Evolutionary conservation across 1,140 invertebrate species (phyloP).

Genomic region (Mercenaria mercenaria): DNA sequence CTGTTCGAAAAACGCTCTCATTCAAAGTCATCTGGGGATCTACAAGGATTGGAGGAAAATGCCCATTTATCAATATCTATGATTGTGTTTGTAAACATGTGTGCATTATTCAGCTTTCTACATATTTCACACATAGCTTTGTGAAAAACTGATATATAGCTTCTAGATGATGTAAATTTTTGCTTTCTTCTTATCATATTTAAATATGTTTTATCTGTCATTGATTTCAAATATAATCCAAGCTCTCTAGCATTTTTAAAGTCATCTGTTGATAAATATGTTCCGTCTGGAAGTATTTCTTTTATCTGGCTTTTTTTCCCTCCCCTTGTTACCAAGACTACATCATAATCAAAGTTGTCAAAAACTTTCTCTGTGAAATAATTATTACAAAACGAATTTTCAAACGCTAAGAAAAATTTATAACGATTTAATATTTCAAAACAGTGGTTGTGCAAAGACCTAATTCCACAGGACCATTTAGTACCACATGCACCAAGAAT

Average conservation of each 20-base stretch:
- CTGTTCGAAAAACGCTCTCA: too few relatives aligned
- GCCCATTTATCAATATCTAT: too few relatives aligned
- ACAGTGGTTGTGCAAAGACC: background rate
- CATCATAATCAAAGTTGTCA: too few relatives aligned
- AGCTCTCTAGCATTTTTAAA: too few relatives aligned
- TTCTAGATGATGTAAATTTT: background rate
- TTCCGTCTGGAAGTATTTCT: background rate
- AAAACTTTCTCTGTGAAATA: too few relatives aligned
- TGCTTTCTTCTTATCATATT: background rate
- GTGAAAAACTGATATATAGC: background rate
- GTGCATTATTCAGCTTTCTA: conserved; percentile 1
- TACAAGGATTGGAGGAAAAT: background rate
- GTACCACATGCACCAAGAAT: background rate
- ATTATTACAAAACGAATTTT: too few relatives aligned
- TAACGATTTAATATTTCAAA: background rate
- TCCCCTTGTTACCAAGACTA: conserved; percentile 7
- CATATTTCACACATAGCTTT: conserved; percentile 7
- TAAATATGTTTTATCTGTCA: background rate
- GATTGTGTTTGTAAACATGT: background rate
- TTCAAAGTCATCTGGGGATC: background rate
- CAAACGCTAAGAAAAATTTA: conserved; percentile 42
- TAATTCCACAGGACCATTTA: background rate
- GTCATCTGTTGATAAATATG: conserved; percentile 15
- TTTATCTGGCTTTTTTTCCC: background rate
- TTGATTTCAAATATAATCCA: background rate